A percentile compares a stretch with the other conserved stretches of the same genome.
phyloP scores from a whole-genome alignment of 2,113 vertebrate species.

The Cavia porcellus region DNA sequence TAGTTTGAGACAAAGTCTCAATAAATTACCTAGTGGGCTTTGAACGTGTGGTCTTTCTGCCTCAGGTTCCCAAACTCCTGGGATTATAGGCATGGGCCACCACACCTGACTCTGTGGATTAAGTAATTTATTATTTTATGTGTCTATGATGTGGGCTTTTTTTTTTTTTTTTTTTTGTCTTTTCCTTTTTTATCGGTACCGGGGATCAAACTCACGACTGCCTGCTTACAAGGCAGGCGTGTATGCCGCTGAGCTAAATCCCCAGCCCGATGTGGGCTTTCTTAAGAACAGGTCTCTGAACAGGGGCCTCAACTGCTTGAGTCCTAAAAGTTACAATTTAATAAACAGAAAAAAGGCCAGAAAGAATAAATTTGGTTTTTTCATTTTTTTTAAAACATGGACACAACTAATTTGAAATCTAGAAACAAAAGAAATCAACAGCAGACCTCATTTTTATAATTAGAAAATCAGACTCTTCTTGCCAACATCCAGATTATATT shows the following conservation, averaged over 20 bases:
- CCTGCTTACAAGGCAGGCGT: too few relatives aligned
- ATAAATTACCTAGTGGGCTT: too few relatives aligned
- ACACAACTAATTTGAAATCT: slow-evolving; percentile 16
- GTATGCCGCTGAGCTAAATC: too few relatives aligned
- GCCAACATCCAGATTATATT: background rate
- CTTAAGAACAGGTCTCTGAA: background rate
- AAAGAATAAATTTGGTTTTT: background rate
- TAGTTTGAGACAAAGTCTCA: too few relatives aligned
- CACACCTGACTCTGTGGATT: background rate
- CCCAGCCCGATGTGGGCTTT: background rate
- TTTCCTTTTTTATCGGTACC: too few relatives aligned
- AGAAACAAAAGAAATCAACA: background rate
- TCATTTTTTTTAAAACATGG: background rate
- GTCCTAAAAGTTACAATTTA: background rate
- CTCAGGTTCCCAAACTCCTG: background rate
- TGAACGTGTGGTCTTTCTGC: background rate
- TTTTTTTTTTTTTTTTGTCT: background rate
- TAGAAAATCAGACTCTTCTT: slow-evolving; percentile 22
- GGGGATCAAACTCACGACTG: too few relatives aligned
- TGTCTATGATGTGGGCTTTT: background rate
- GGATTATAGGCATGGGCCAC: background rate
- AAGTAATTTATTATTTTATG: background rate
- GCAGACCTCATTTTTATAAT: background rate
- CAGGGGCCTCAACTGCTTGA: background rate
- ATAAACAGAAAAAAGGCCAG: background rate